A percentile compares a stretch with the other conserved stretches of the same genome.
phyloP scores from a whole-genome alignment of 2,888 invertebrate genomes.

The Leucophora obtusa region DNA sequence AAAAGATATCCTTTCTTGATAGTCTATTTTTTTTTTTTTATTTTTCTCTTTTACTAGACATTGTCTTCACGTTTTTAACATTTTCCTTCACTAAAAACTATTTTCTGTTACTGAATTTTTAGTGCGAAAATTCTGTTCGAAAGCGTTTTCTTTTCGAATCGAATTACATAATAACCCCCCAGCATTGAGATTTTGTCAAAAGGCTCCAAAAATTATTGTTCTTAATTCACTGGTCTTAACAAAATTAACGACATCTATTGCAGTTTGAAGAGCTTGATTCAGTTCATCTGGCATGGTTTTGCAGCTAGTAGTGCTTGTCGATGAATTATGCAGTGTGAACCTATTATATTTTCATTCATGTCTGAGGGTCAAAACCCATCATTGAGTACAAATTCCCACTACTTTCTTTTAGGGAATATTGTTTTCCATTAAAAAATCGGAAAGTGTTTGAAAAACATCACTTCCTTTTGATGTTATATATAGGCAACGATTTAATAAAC shows the following conservation, averaged over 20 bases:
- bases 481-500: background rate
- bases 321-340: background rate
- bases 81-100: too few relatives aligned
- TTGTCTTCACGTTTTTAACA: too few relatives aligned
- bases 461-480: background rate
- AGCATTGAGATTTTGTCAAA: background rate
- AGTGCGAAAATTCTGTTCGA: too few relatives aligned
- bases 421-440: background rate
- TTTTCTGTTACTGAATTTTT: too few relatives aligned
- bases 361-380: background rate
- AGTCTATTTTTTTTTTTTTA: too few relatives aligned
- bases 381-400: background rate
- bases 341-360: background rate
- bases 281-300: background rate
- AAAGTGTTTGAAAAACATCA: background rate
- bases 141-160: too few relatives aligned
- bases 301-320: background rate
- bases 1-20: too few relatives aligned
- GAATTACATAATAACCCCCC: too few relatives aligned
- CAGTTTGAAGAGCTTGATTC: background rate
- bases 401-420: background rate
- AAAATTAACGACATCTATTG: conserved; percentile 8
- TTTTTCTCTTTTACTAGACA: too few relatives aligned
- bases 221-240: conserved; percentile 7
- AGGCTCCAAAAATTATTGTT: background rate